Conservation (phyloP, 2,113 vertebrate genomes). For the Anthoscopus minutus region DNA sequence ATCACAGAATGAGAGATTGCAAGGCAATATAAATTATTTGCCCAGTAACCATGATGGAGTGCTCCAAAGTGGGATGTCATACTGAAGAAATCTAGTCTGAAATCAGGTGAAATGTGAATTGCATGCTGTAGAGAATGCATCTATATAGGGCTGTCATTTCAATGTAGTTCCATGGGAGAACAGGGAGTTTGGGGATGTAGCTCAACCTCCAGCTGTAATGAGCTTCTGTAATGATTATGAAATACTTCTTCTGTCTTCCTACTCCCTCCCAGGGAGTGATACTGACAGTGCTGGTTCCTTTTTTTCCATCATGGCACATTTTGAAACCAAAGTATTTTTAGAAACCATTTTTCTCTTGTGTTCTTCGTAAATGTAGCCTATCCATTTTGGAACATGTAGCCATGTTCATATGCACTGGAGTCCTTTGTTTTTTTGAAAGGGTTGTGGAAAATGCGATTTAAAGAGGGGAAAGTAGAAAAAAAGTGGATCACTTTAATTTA, state of each 20-base stretch:
- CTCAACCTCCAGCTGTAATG: neutral
- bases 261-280: neutral
- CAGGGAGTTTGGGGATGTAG: neutral
- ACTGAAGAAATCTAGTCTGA: neutral
- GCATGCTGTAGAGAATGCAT: neutral
- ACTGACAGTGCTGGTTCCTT: neutral
- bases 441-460: neutral
- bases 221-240: slow-evolving; percentile 2
- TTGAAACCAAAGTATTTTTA: slow-evolving; percentile 41
- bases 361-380: neutral
- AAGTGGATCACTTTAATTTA: neutral
- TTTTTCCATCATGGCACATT: neutral
- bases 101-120: neutral
- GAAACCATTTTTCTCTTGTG: neutral
- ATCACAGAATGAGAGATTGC: neutral
- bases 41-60: neutral
- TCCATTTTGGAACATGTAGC: neutral
- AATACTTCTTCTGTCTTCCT: slow-evolving; percentile 8
- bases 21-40: neutral
- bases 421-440: neutral
- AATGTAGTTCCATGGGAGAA: neutral
- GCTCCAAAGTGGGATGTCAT: neutral
- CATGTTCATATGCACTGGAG: neutral
- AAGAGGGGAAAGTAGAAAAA: neutral
- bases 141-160: neutral